Percentiles rank a stretch among this genome's conserved stretches.
Evolutionary conservation across 1,140 invertebrate species (phyloP).

Genomic region (Camponotus floridanus): DNA sequence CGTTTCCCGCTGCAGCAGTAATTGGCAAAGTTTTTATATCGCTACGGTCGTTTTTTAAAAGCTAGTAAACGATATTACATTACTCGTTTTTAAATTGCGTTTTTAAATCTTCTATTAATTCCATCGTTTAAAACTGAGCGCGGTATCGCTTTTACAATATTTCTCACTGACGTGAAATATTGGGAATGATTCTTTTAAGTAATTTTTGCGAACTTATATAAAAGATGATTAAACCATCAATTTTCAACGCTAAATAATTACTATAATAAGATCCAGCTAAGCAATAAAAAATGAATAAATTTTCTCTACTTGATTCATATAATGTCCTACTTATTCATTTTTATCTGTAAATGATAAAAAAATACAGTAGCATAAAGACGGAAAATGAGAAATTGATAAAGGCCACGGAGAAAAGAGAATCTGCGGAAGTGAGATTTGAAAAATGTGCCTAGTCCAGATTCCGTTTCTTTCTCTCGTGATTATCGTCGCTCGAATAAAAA

Average conservation of each 20-base stretch:
- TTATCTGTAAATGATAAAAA: neutral
- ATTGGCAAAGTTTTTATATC: constrained; percentile 56
- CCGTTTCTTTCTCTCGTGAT: constrained; percentile 8
- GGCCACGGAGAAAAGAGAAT: neutral
- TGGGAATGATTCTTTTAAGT: neutral
- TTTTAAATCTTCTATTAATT: constrained; percentile 28
- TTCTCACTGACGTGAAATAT: constrained; percentile 1
- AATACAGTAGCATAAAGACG: neutral
- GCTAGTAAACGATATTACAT: neutral
- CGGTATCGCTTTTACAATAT: neutral
- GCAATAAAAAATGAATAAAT: neutral
- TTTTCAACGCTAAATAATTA: neutral
- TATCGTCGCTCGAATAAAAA: neutral
- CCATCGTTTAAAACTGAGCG: neutral
- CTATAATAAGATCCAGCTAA: neutral
- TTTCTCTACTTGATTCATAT: neutral
- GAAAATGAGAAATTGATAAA: constrained; percentile 25
- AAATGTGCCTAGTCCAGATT: constrained; percentile 14
- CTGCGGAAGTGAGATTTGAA: constrained; percentile 9
- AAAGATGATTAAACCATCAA: neutral
- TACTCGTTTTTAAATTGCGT: constrained; percentile 19
- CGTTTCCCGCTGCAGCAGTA: neutral
- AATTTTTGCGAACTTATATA: neutral
- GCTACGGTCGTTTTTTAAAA: constrained; percentile 23
- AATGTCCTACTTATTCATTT: neutral